These are phyloP conservation scores for Tympanoctomys barrerae DNA, from an alignment of 2,797 vertebrate genomes.

Conservation along the genomic window DNA sequence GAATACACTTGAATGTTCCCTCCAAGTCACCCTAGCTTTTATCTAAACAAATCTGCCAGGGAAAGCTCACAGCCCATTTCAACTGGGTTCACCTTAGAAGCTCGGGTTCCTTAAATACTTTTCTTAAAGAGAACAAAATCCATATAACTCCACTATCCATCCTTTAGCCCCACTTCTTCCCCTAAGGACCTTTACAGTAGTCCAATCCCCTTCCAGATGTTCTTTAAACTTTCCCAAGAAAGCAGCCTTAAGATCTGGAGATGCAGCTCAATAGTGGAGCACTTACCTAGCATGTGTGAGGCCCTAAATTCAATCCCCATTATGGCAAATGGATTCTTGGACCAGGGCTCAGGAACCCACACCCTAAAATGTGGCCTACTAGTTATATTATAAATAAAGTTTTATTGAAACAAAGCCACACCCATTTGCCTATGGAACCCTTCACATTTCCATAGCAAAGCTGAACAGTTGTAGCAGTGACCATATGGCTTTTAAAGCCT, in stretches of 20 bases:
- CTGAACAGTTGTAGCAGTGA: background rate
- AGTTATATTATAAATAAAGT: slow-evolving; percentile 19
- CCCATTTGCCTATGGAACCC: background rate
- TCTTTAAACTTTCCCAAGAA: background rate
- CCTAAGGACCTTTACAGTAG: background rate
- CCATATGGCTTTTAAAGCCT: background rate
- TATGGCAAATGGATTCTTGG: background rate
- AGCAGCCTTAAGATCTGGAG: background rate
- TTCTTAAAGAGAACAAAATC: slow-evolving; percentile 13
- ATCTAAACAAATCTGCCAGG: background rate
- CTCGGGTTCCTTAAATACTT: background rate
- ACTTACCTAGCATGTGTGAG: background rate
- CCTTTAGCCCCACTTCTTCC: background rate
- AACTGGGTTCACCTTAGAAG: background rate
- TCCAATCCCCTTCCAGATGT: background rate
- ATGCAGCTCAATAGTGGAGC: background rate
- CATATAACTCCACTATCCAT: background rate
- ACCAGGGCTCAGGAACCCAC: background rate
- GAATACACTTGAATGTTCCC: slow-evolving; percentile 1
- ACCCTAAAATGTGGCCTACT: background rate
- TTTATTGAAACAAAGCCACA: slow-evolving; percentile 23
- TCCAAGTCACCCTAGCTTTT: background rate
- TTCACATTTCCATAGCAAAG: background rate
- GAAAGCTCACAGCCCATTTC: background rate
- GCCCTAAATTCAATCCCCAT: background rate